phyloP scores from a whole-genome alignment of 2,888 invertebrate genomes.

The Netelia virgata region DNA sequence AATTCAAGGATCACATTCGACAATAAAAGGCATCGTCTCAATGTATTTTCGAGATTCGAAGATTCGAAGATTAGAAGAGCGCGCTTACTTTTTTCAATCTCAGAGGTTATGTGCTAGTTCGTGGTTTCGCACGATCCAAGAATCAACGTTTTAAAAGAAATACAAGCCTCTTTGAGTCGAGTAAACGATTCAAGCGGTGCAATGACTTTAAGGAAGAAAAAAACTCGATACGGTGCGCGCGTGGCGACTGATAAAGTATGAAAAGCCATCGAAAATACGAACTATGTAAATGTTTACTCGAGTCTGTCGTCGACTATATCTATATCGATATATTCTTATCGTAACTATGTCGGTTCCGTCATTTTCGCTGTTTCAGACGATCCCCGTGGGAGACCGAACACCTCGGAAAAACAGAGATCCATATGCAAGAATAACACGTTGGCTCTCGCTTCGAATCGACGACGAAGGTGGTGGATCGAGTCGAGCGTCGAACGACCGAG shows the following conservation, averaged over 20 bases:
- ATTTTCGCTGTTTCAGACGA: conserved; percentile 76
- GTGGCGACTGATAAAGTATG: conserved; percentile 16
- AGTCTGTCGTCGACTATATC: neutral
- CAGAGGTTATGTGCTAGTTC: neutral
- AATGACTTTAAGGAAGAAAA: too few relatives aligned
- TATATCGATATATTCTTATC: conserved; percentile 6
- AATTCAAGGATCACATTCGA: conserved; percentile 9
- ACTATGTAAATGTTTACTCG: conserved; percentile 21
- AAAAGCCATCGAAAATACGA: neutral
- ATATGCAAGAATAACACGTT: conserved; percentile 82
- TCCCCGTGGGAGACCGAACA: conserved; percentile 76
- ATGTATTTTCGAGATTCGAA: neutral
- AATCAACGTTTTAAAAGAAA: too few relatives aligned
- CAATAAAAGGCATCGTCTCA: neutral
- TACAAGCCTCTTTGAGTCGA: too few relatives aligned
- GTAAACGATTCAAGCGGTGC: too few relatives aligned
- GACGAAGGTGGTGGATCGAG: neutral
- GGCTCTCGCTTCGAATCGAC: neutral
- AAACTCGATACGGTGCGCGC: too few relatives aligned
- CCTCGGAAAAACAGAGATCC: conserved; percentile 80
- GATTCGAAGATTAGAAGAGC: neutral
- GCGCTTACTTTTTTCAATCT: neutral
- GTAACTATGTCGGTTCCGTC: conserved; percentile 60
- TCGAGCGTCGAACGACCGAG: conserved; percentile 26
- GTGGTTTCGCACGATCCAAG: too few relatives aligned